Base-by-base conservation (phyloP, 2,113 vertebrate species). In the Alces alces region DNA sequence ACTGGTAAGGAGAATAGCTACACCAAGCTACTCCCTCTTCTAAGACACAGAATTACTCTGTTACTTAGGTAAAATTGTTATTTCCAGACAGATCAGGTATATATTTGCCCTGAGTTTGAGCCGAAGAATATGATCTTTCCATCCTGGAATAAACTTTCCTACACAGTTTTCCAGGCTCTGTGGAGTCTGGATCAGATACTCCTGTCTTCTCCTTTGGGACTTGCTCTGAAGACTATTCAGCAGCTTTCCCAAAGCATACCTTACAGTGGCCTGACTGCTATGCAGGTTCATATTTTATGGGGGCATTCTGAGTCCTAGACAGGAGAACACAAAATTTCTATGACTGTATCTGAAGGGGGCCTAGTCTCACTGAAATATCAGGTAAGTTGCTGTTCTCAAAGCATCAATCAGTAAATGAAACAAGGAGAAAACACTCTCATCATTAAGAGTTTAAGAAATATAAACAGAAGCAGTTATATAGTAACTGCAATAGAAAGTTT, bases 1-100 rank as follows among this genome's bases (percentile, higher is more conserved):
- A 96, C 3, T 84, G 45, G 9, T 80, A 33, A 91, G 36, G 21
- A 93, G 10, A 95, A 83, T 7, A 55, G 43, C 50, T 93, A 97
- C 0, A 89, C 28, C 28, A 95, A 96, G 39, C 27, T 12, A 93
- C 52, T 86, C 36, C 61, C 76, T 73, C 70, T 64, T 90, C 43
- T 80, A 64, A 94, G 33, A 82, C 54, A 86, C 39, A 54, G 95
- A 96, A 93, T 91, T 94, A 96, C 30, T 97, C 91, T 93, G 86
- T 58, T 96, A 97, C 91, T 95, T 80, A 90, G 25, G 9, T 61
- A 84, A 94, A 96, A 96, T 3, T 83, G 15, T 89, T 7, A 84
- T 78, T 95, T 57, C 70, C 61, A 89, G 6, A 45, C 14, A 97
- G 33, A 85, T 80, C 25, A 96, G 33, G 21, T 84, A 55, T 89